Conservation (phyloP, 2,888 invertebrate species). For the Megamerina dolium region DNA sequence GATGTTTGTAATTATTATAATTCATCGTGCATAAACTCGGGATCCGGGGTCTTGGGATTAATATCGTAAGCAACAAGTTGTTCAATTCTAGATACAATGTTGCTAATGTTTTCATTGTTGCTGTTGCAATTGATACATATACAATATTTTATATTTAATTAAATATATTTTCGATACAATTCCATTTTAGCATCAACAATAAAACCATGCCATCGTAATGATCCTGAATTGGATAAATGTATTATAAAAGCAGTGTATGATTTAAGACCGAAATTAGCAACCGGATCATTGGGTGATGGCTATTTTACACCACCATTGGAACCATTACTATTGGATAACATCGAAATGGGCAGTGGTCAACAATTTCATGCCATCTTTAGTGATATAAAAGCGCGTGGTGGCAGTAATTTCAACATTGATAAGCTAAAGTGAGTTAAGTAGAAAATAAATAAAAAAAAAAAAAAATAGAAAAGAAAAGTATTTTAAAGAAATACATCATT, state of each 20-base stretch:
- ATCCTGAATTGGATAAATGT: slow-evolving; percentile 43
- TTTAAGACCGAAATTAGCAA: slow-evolving; percentile 39
- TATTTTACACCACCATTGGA: slow-evolving; percentile 43
- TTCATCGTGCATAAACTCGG: too few species aligned
- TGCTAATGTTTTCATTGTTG: too few species aligned
- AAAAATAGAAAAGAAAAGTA: too few species aligned
- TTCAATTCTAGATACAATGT: too few species aligned
- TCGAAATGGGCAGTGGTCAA: slow-evolving; percentile 40
- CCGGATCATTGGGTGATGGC: slow-evolving; percentile 47
- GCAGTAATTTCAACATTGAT: slow-evolving; percentile 47
- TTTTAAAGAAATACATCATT: too few species aligned
- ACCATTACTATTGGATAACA: slow-evolving; percentile 43
- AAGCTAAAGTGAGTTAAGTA: slow-evolving; percentile 39
- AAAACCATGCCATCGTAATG: slow-evolving; percentile 43
- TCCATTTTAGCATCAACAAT: slow-evolving; percentile 38
- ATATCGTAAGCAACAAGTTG: too few species aligned
- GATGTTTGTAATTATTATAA: too few species aligned
- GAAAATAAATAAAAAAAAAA: too few species aligned
- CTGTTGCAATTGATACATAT: too few species aligned
- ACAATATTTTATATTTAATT: too few species aligned
- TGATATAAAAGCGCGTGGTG: slow-evolving; percentile 42
- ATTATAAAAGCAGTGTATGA: slow-evolving; percentile 42
- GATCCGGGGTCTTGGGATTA: too few species aligned
- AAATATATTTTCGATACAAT: too few species aligned
- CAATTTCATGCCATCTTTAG: slow-evolving; percentile 46